Evolutionary conservation across 2,113 vertebrate genomes (phyloP), one percentile per base, ranked within the genome.

Genomic region (Eurystomus gularis): DNA sequence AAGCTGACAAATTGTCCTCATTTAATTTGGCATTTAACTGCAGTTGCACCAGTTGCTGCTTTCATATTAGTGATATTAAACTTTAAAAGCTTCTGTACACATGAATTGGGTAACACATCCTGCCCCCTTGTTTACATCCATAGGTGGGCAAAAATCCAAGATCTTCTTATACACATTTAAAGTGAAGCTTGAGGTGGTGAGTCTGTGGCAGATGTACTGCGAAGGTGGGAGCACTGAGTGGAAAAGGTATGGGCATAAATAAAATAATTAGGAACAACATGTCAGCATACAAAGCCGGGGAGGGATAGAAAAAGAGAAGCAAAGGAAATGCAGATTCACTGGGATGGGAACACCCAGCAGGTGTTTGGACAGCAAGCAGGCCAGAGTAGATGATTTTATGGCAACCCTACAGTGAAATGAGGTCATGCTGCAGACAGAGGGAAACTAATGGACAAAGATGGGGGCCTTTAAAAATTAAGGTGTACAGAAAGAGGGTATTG

Each of bases 401-500:
- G 85, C 90, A 82, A 51, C 33, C 79, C 79, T 57, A 40, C 31
- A 35, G 90, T 75, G 92, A 96, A 96, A 96, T 48, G 82, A 97
- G 90, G 84, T 84, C 39, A 24, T 3, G 58, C 58, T 86, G 84
- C 83, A 75, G 75, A 44, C 7, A 2, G 90, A 80, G 71, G 61
- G 46, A 84, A 94, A 17, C n/a, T 75, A 79, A 82, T 39, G 89
- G 93, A 18, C 54, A 72, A 48, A 86, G 82, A 79, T n/a, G 73
- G 86, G 84, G 71, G 88, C 73, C 69, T 94, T 91, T 61, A 94
- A 86, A 92, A 93, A 94, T 86, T 37, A 71, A 73, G 76, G 60
- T 8, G 31, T 86, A 10, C 57, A 8, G 89, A 54, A 61, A 42
- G 70, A 80, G 46, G 72, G 69, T 52, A 24, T 2, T 7, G 89